phyloP scores from a whole-genome alignment of 1,140 invertebrate genomes.

The Trichonephila clavata region DNA sequence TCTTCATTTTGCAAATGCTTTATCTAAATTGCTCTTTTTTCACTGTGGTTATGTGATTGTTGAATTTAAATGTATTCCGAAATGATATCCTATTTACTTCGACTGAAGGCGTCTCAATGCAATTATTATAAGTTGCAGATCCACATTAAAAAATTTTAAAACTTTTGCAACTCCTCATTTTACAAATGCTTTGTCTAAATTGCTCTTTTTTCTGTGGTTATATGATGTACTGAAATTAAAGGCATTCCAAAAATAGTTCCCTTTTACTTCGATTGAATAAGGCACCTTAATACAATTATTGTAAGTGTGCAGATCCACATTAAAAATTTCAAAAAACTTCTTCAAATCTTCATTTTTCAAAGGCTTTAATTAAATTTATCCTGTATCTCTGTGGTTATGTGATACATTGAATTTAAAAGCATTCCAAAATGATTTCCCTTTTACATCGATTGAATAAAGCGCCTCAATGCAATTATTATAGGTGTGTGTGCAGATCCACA shows the following conservation, averaged over 20 bases:
- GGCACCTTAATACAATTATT: neutral
- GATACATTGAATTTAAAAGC: neutral
- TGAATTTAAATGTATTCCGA: neutral
- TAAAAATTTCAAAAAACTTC: neutral
- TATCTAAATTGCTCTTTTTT: neutral
- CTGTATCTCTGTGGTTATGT: neutral
- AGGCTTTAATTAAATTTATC: neutral
- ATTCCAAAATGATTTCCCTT: neutral
- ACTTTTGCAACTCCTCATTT: neutral
- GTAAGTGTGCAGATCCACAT: neutral
- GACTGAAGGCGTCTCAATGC: neutral
- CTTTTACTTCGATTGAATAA: neutral
- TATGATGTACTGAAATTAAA: neutral
- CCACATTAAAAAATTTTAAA: neutral
- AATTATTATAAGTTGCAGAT: neutral
- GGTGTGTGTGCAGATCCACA: too few relatives aligned
- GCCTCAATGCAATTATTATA: constrained; percentile 23
- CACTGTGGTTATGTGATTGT: neutral
- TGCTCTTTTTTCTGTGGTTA: neutral
- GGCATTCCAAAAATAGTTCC: neutral
- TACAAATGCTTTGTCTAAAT: neutral
- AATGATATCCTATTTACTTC: too few relatives aligned
- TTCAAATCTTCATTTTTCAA: neutral
- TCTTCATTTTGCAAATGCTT: neutral
- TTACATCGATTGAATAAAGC: neutral